Evolutionary conservation across 2,113 vertebrate species (phyloP), one percentile per base, ranked within the genome.

Genomic region (Daboia siamensis): DNA sequence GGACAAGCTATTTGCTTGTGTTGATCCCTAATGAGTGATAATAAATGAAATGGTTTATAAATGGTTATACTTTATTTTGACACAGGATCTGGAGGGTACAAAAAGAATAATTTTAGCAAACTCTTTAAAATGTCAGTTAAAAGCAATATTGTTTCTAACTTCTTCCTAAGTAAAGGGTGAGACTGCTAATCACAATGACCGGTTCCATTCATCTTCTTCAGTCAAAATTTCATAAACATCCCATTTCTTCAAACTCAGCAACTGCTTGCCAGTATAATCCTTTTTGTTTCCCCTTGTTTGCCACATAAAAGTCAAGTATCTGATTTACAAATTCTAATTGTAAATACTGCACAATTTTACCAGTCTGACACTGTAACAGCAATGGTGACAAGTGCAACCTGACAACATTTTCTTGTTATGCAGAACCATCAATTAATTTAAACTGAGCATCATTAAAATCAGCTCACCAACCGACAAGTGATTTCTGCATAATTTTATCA

Each of bases 21-120:
- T 9, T 10, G 87, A 74, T 93, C 87, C 33, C 0, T 5, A 0
- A 0, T 5, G 0, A 89, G 11, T 90, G 26, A 91, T 92, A 93
- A 91, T 51, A 90, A 93, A 91, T 0, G 1, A 90, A 85, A 51
- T 26, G 39, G 39, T 39, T 39, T 39, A 39, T 39, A 39, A 39
- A 94, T 89, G 87, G 44, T 92, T 94, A 55, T 93, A 90, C 88
- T 17, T 15, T 88, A 33, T 90, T 39, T 88, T 51, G 33, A 86
- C 39, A 64, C 85, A 54, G 85, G 89, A 94, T 93, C n/a, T 0
- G 91, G 3, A 57, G 5, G 17, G 59, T 90, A 89, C 55, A 86
- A 90, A 93, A 95, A 0, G 80, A 54, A 90, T 90, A 85, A 7
- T 89, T 74, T 88, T 29, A 44, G n/a, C 24, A 3, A 33, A 90